These are phyloP conservation scores for Pseudomugil gertrudae DNA, from an alignment of 2,797 vertebrate species.

Conservation along the genomic window DNA sequence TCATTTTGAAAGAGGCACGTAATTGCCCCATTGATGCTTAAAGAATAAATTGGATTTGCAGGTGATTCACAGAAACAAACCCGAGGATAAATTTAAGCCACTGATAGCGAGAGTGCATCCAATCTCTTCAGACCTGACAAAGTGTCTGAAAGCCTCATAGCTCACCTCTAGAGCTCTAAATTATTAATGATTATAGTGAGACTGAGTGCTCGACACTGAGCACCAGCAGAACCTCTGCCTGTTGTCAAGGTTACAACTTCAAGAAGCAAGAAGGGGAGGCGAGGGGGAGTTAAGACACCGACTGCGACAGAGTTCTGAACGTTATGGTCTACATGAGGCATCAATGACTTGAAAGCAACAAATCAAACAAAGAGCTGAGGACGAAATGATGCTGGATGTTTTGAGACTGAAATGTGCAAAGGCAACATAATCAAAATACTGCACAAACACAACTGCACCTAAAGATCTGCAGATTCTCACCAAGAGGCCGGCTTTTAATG, in stretches of 20 bases:
- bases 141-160: constrained; percentile 78
- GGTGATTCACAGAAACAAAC: constrained; percentile 44
- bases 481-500: constrained; percentile 19
- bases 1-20: constrained; percentile 12
- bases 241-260: constrained; percentile 87
- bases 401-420: constrained; percentile 71
- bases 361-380: constrained; percentile 70
- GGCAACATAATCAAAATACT: constrained; percentile 66
- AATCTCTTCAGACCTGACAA: constrained; percentile 74
- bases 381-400: constrained; percentile 75
- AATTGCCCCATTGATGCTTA: constrained; percentile 12
- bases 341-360: constrained; percentile 74
- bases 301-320: constrained; percentile 56
- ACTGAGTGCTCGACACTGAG: constrained; percentile 76
- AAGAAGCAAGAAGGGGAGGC: constrained; percentile 57
- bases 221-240: constrained; percentile 79
- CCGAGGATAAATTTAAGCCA: constrained; percentile 37
- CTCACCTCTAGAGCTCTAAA: constrained; percentile 81
- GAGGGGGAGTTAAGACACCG: constrained; percentile 44
- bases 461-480: constrained; percentile 5
- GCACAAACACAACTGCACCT: constrained; percentile 51
- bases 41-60: constrained; percentile 24
- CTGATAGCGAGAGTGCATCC: constrained; percentile 61
- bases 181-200: constrained; percentile 85
- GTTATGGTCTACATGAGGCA: constrained; percentile 72